Percentiles rank a stretch among this genome's conserved stretches.
Conservation (phyloP, 2,888 invertebrate species). For the Ctena decussata region DNA sequence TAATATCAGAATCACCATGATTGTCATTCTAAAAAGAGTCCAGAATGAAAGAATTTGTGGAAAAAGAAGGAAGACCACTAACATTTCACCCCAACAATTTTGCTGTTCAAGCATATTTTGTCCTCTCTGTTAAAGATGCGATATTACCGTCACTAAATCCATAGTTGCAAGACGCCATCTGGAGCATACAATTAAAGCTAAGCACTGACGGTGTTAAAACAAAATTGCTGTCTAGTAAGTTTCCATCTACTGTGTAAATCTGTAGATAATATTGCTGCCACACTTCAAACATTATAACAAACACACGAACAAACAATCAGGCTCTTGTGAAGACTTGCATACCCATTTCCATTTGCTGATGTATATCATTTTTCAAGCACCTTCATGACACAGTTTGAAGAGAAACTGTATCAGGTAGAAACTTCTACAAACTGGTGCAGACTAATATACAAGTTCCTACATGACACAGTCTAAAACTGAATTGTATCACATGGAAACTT, state of each 20-base stretch:
- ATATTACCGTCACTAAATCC: neutral
- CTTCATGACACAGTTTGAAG: neutral
- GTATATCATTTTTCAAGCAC: neutral
- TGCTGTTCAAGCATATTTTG: too few relatives aligned
- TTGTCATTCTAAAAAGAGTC: too few relatives aligned
- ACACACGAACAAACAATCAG: neutral
- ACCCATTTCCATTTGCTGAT: neutral
- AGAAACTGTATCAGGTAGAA: neutral
- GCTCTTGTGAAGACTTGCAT: neutral
- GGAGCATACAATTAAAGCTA: slow-evolving; percentile 1
- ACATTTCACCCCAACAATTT: too few relatives aligned
- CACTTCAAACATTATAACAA: neutral
- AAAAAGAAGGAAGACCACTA: too few relatives aligned
- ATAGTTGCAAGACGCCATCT: neutral
- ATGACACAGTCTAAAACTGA: too few relatives aligned
- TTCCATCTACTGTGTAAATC: neutral
- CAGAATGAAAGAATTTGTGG: too few relatives aligned
- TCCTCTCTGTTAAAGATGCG: too few relatives aligned
- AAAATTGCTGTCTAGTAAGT: neutral
- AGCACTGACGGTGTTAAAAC: slow-evolving; percentile 6
- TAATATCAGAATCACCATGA: too few relatives aligned
- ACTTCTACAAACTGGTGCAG: too few relatives aligned
- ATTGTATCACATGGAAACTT: too few relatives aligned
- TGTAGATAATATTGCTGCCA: neutral
- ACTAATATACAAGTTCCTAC: too few relatives aligned